Percentiles rank a stretch among this genome's conserved stretches.
Conservation (phyloP, 1,140 invertebrate species). For the Papilio dardanus region DNA sequence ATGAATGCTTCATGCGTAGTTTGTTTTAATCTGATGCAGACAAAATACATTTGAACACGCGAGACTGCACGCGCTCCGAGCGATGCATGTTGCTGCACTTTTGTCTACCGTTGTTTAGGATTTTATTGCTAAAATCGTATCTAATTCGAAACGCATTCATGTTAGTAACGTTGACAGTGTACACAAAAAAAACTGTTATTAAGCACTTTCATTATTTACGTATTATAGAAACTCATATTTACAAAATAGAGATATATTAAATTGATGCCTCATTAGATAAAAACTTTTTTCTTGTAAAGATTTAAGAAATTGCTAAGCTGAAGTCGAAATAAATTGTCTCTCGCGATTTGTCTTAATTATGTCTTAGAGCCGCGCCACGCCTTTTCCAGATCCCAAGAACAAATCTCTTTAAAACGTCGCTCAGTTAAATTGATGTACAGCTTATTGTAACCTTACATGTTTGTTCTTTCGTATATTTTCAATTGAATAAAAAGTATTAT, state of each 20-base stretch:
- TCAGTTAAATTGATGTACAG: constrained; percentile 27
- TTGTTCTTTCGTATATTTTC: not conserved
- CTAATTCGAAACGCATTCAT: too few species aligned
- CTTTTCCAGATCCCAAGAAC: constrained; percentile 30
- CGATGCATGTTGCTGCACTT: not conserved
- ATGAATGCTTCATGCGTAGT: constrained; percentile 18
- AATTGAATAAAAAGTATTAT: not conserved
- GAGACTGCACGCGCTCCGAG: not conserved
- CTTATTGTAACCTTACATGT: not conserved
- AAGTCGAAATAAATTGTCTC: not conserved
- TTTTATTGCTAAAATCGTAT: not conserved
- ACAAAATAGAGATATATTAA: too few species aligned
- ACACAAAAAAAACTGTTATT: too few species aligned
- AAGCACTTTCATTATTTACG: too few species aligned
- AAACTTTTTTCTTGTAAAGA: constrained; percentile 1
- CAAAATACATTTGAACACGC: constrained; percentile 18
- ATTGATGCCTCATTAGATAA: not conserved
- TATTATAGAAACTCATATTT: too few species aligned
- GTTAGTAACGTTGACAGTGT: too few species aligned
- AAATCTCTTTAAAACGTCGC: constrained; percentile 28
- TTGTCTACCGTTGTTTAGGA: not conserved
- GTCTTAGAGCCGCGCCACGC: constrained; percentile 37
- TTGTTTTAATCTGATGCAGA: constrained; percentile 20
- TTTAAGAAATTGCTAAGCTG: not conserved
- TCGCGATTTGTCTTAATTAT: constrained; percentile 39